Conservation (phyloP, 2,797 vertebrate genomes). For the Echeneis naucrates region DNA sequence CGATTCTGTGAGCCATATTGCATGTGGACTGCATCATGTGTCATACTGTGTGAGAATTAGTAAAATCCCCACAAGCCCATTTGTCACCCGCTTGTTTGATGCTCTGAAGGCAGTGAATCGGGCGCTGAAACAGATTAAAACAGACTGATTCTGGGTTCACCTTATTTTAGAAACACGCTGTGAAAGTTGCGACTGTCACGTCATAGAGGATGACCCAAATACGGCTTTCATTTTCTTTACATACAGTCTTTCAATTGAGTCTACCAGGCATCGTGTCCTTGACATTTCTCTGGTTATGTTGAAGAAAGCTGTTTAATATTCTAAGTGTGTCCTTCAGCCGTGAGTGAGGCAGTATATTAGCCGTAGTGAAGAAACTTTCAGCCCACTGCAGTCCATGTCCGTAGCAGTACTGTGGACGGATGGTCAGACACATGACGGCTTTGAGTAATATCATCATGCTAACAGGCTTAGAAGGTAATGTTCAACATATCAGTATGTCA, state of each 20-base stretch:
- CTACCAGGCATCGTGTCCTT: constrained; percentile 5
- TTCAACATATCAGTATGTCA: background rate
- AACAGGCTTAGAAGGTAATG: background rate
- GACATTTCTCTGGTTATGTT: constrained; percentile 8
- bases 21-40: constrained; percentile 45
- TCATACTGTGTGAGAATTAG: constrained; percentile 44
- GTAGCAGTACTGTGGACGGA: too few relatives aligned
- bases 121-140: constrained; percentile 35
- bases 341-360: background rate
- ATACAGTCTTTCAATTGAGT: background rate
- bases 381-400: background rate
- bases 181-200: constrained; percentile 3
- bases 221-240: background rate
- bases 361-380: constrained; percentile 10
- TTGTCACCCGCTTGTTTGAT: constrained; percentile 47
- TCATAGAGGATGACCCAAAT: constrained; percentile 2
- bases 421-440: background rate
- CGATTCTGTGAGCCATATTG: constrained; percentile 28
- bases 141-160: constrained; percentile 9
- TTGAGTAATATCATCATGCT: background rate
- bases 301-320: constrained; percentile 4
- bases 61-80: constrained; percentile 41
- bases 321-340: background rate
- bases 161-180: constrained; percentile 4
- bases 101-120: constrained; percentile 27